Percentiles rank a stretch among this genome's conserved stretches.
phyloP scores from a whole-genome alignment of 2,113 vertebrate genomes.

The Gallinago media region DNA sequence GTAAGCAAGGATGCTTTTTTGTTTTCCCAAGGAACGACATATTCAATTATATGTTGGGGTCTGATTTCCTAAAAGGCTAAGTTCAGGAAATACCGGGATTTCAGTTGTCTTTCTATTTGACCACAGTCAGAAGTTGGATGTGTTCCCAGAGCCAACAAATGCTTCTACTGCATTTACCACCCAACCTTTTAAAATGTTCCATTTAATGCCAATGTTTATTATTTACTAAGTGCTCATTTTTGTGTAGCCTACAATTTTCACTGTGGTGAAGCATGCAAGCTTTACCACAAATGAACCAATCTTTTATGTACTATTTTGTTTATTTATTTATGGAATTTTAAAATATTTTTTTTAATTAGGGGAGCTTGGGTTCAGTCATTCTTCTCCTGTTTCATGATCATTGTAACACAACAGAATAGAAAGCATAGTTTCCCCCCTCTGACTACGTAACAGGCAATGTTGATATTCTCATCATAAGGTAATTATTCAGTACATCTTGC shows the following conservation, averaged over 20 bases:
- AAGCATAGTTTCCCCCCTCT: neutral
- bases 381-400: neutral
- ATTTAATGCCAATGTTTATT: neutral
- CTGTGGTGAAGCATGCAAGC: neutral
- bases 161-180: neutral
- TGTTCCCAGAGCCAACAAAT: neutral
- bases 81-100: constrained; percentile 25
- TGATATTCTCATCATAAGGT: neutral
- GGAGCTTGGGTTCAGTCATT: neutral
- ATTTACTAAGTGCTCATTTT: neutral
- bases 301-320: neutral
- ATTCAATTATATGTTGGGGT: neutral
- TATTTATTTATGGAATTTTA: neutral
- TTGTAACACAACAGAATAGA: neutral
- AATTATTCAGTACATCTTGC: neutral
- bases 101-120: neutral
- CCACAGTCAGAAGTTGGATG: neutral
- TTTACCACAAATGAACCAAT: neutral
- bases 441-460: neutral
- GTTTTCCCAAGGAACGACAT: neutral
- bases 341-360: neutral
- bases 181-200: neutral
- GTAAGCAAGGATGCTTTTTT: neutral
- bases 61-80: constrained; percentile 22
- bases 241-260: neutral